Evolutionary conservation across 2,113 vertebrate species (phyloP), one percentile per base, ranked within the genome.

Genomic region (Cacatua alba): DNA sequence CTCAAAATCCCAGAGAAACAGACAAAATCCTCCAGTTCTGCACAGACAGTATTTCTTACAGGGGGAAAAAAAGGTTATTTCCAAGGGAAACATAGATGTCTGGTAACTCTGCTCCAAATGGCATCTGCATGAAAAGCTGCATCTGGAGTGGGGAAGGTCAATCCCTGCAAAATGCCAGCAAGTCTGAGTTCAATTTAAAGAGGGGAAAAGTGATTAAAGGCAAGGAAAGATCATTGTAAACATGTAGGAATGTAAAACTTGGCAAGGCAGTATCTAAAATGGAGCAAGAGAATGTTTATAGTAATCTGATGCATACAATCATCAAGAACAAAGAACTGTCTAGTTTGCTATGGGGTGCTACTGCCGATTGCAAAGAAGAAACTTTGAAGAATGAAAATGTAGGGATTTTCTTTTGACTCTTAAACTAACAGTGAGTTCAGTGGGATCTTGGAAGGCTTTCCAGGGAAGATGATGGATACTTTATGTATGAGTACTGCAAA

Each of bases 1-100:
- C 94, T 97, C 65, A 92, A 89, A 96, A 95, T 92, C 81, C 96
- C 95, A 96, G 93, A 95, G 93, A 96, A 95, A 94, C 7, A 95
- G 94, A 95, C 71, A 71, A 92, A 96, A 89, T 49, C 74, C 80
- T 96, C 74, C 86, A 52, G 55, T 82, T 89, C 91, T 89, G 77
- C 86, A 91, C 89, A 94, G 95, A 95, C 80, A 60, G 69, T 88
- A 43, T 76, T 94, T 94, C 91, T 92, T 83, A 26, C 0, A 4
- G 63, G 82, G 62, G 57, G 64, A 6, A 48, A 21, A 41, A 46
- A 90, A 37, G 80, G 93, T 82, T 94, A 78, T 91, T 96, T 95
- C 95, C 93, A 97, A 95, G 81, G 91, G 93, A 97, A 95, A 96
- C 57, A 92, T 53, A 74, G 77, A 92, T 82, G 93, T 96, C 96